Conservation (phyloP, 2,797 vertebrate genomes). For the Sebastes nivosus region DNA sequence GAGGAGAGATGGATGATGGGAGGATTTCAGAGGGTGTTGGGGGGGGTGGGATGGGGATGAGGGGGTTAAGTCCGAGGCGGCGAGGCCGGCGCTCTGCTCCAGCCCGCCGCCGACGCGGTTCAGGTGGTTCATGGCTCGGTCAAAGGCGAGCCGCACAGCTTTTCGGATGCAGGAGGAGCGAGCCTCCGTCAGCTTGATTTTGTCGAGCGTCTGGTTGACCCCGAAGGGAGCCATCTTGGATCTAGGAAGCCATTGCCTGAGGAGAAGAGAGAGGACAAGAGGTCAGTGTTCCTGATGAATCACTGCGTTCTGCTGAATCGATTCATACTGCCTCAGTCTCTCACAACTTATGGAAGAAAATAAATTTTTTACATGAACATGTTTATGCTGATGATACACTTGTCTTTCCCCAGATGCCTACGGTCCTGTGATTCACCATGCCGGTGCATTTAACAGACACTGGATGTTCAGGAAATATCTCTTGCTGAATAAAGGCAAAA, state of each 20-base stretch:
- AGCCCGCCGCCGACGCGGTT: conserved; percentile 83
- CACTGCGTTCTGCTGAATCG: background rate
- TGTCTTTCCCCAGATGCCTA: background rate
- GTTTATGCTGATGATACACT: background rate
- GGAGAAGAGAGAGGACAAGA: background rate
- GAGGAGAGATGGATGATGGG: conserved; percentile 13
- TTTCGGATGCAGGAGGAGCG: conserved; percentile 89
- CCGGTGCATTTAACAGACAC: background rate
- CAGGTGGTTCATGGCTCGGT: conserved; percentile 90
- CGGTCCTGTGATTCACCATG: background rate
- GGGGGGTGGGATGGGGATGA: background rate
- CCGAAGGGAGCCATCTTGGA: conserved; percentile 95
- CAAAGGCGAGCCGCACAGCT: conserved; percentile 91
- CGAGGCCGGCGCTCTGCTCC: conserved; percentile 74
- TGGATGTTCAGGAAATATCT: background rate
- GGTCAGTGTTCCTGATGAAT: background rate
- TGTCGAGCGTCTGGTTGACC: conserved; percentile 88
- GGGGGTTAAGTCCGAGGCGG: conserved; percentile 81
- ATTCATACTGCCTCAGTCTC: background rate
- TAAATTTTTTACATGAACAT: background rate
- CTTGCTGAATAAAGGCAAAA: background rate
- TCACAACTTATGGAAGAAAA: background rate
- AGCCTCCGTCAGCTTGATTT: conserved; percentile 92
- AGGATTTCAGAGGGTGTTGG: conserved; percentile 23
- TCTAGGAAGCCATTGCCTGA: conserved; percentile 98